Percentiles rank a stretch among this genome's conserved stretches.
phyloP scores from a whole-genome alignment of 2,113 vertebrate species.

The Mionectes macconnelli region DNA sequence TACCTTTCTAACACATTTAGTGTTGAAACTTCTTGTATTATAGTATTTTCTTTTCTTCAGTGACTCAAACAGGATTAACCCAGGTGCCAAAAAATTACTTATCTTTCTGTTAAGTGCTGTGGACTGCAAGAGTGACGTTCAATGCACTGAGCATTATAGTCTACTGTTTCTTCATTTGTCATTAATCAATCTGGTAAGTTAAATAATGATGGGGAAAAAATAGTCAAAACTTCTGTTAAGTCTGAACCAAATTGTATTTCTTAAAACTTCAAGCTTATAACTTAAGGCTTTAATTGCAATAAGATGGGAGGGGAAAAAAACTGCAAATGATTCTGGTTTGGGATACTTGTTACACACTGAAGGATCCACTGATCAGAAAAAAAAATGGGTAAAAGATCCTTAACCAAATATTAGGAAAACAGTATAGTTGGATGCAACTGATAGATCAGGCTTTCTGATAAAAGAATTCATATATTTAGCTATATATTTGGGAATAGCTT shows the following conservation, averaged over 20 bases:
- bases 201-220: slow-evolving; percentile 16
- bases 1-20: neutral
- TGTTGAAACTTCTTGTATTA: neutral
- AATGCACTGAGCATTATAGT: neutral
- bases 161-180: slow-evolving; percentile 23
- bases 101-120: neutral
- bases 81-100: neutral
- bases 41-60: neutral
- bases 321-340: neutral
- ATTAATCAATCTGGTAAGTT: slow-evolving; percentile 14
- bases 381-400: neutral
- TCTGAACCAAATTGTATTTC: neutral
- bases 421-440: neutral
- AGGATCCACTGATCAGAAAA: neutral
- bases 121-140: neutral
- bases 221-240: slow-evolving; percentile 37
- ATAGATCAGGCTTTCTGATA: neutral
- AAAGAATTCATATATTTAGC: neutral
- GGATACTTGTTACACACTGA: neutral
- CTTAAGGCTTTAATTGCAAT: neutral
- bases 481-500: neutral
- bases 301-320: neutral
- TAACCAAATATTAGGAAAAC: neutral
- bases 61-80: neutral
- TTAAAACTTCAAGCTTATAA: neutral